Percentiles rank a stretch among this genome's conserved stretches.
Evolutionary conservation across 2,888 invertebrate genomes (phyloP).

Genomic region (Drosophila macrospina): DNA sequence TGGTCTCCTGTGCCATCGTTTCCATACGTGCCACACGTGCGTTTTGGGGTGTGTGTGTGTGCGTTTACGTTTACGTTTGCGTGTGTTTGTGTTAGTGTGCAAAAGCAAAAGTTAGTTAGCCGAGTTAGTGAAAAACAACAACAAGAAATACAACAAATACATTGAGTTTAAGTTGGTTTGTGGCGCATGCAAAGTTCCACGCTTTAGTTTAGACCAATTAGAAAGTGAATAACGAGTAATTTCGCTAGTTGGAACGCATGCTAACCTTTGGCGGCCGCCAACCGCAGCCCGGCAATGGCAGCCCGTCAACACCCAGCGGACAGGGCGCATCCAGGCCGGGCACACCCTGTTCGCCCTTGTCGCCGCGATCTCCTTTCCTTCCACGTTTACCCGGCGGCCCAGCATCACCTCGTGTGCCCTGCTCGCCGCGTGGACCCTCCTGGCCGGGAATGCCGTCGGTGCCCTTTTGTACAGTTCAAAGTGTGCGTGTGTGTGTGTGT

Average conservation of each 20-base stretch:
- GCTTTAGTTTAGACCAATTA: conserved; percentile 57
- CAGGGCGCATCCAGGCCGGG: conserved; percentile 99
- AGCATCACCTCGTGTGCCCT: conserved; percentile 91
- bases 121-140: conserved; percentile 64
- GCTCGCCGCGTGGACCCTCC: conserved; percentile 96
- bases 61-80: conserved; percentile 55
- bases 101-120: conserved; percentile 82
- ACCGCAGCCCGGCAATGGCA: conserved; percentile 98
- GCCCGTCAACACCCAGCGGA: conserved; percentile 97
- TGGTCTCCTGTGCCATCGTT: conserved; percentile 82
- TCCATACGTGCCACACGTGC: conserved; percentile 29
- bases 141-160: conserved; percentile 24
- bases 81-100: conserved; percentile 55
- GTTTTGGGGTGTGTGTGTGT: conserved; percentile 28
- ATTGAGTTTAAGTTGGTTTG: conserved; percentile 18
- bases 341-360: conserved; percentile 97
- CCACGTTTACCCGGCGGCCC: conserved; percentile 96
- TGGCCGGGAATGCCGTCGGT: conserved; percentile 97
- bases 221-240: conserved; percentile 37
- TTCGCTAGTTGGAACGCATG: conserved; percentile 46
- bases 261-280: conserved; percentile 95
- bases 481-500: conserved; percentile 15
- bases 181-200: conserved; percentile 63
- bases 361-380: conserved; percentile 95
- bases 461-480: conserved; percentile 87